Evolutionary conservation across 2,797 vertebrate species (phyloP).

Genomic region (Acipenser oxyrinchus): DNA sequence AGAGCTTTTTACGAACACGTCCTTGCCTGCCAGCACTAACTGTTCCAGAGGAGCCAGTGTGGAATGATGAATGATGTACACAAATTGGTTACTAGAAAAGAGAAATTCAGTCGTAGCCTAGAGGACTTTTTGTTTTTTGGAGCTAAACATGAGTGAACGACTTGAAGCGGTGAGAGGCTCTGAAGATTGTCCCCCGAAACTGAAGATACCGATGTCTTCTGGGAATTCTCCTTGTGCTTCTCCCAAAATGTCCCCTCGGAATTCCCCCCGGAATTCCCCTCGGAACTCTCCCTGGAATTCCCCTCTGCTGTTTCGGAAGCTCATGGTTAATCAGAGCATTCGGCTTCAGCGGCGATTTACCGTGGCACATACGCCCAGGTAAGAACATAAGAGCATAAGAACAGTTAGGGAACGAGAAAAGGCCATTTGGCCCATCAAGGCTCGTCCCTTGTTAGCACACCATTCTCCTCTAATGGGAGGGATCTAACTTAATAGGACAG

Average conservation of each 20-base stretch:
- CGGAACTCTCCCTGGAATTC: slow-evolving; percentile 67
- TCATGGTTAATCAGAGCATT: slow-evolving; percentile 75
- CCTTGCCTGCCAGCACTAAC: slow-evolving; percentile 35
- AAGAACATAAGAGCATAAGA: slow-evolving; percentile 11
- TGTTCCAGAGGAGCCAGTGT: background rate
- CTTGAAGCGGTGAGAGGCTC: background rate
- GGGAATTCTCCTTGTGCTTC: slow-evolving; percentile 43
- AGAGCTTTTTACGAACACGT: slow-evolving; percentile 17
- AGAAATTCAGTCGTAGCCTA: slow-evolving; percentile 14
- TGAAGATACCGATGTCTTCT: slow-evolving; percentile 38
- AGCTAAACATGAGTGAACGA: slow-evolving; percentile 12
- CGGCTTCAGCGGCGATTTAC: slow-evolving; percentile 72
- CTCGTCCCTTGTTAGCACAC: too few relatives aligned
- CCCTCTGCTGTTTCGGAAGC: slow-evolving; percentile 72
- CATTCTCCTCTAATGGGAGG: too few relatives aligned
- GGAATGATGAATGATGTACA: too few relatives aligned
- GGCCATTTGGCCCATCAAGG: too few relatives aligned
- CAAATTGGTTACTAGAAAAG: too few relatives aligned
- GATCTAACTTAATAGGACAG: too few relatives aligned
- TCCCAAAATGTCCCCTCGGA: slow-evolving; percentile 48
- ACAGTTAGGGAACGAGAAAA: too few relatives aligned
- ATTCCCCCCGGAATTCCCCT: slow-evolving; percentile 46
- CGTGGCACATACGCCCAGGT: slow-evolving; percentile 59
- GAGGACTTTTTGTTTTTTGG: slow-evolving; percentile 22
- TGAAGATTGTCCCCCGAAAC: slow-evolving; percentile 30